Evolutionary conservation across 2,113 vertebrate genomes (phyloP).

Genomic region (Epinephelus moara): DNA sequence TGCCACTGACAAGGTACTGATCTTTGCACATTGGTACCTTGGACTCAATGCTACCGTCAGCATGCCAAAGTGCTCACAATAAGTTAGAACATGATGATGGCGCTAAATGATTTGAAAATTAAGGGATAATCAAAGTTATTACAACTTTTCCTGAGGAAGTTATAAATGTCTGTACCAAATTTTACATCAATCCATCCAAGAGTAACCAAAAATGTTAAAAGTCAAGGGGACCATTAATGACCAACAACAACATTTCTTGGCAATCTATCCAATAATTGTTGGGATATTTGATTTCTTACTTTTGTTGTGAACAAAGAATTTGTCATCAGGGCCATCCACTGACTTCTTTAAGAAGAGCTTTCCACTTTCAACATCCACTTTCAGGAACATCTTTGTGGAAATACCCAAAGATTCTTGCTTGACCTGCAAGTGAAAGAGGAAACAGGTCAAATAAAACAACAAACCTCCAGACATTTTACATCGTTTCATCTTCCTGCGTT

Average conservation of each 20-base stretch:
- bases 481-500: background rate
- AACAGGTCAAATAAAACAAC: background rate
- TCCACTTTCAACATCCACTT: slow-evolving; percentile 95
- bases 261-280: too few relatives aligned
- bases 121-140: background rate
- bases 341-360: slow-evolving; percentile 95
- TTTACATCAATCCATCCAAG: background rate
- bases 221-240: too few relatives aligned
- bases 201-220: too few relatives aligned
- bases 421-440: slow-evolving; percentile 83
- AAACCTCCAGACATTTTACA: background rate
- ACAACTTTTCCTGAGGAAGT: background rate
- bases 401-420: slow-evolving; percentile 93
- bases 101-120: background rate
- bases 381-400: slow-evolving; percentile 92
- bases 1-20: too few relatives aligned
- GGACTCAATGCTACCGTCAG: background rate
- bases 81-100: background rate
- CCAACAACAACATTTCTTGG: too few relatives aligned
- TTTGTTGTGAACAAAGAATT: slow-evolving; percentile 95
- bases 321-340: slow-evolving; percentile 96
- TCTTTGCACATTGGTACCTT: too few relatives aligned
- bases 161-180: background rate
- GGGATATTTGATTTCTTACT: slow-evolving; percentile 84
- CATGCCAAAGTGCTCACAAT: background rate